Base-by-base conservation (phyloP, 2,888 invertebrate genomes). In the Teleogryllus oceanicus region DNA sequence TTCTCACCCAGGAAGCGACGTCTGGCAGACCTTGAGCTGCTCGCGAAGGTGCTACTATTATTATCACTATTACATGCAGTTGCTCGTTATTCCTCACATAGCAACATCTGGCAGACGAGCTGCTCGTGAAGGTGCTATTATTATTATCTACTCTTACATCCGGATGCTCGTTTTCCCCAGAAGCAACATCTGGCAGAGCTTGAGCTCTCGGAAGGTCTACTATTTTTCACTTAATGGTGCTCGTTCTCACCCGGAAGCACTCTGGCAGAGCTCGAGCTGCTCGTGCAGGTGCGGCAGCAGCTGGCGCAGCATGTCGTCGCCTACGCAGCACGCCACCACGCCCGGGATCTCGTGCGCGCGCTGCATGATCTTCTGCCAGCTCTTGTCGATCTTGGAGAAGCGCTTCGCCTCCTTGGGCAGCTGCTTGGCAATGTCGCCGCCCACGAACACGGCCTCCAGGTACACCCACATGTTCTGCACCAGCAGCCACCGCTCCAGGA, bases 381-480 rank as follows among this genome's bases (percentile, higher is more conserved):
- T 96, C 86, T 98, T 98, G 87, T 98, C 98, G 82, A 98, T 98
- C 89, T 97, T 98, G 51, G 95, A 95, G 87, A 98, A 98, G 81
- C 88, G 90, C 86, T 96, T 96, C 0, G 96, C 96, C 88, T 96
- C 96, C 86, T 96, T 96, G 0, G 98, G 98, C 78, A 98, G 88
- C 85, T 98, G 98, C 85, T 98, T 98, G n/a, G 98, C 98, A 84
- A 98, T 98, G 86, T 98, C 98, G 80, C 98, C 98, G 2, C 98
- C 98, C 0, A 98, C 98, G 87, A 98, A 98, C 1, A 98, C 98
- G 0, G 98, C 98, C 87, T 98, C 98, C 37, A 98, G 88, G 86
- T 98, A 98, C 0, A 98, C 97, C 98, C 98, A 98, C 93, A 98
- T 94, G 86, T 98, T 98, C 87, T 98, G 98, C 0, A 98, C 98